Evolutionary conservation across 2,888 invertebrate genomes (phyloP).

Genomic region (Iphiclides podalirius): DNA sequence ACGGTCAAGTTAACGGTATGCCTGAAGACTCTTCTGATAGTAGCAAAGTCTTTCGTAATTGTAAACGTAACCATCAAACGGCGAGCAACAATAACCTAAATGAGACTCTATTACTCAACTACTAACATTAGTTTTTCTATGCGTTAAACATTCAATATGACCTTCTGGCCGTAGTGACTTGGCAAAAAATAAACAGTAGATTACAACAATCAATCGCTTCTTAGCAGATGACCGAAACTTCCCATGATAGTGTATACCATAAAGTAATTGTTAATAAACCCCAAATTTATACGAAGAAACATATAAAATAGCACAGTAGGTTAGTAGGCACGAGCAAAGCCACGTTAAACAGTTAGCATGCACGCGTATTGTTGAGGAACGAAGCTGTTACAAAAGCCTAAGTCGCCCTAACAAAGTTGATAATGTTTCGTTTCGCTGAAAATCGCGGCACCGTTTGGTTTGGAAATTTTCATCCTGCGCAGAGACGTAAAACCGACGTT

Average conservation of each 20-base stretch:
- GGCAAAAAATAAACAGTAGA: slow-evolving; percentile 77
- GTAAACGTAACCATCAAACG: slow-evolving; percentile 2
- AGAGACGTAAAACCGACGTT: slow-evolving; percentile 24
- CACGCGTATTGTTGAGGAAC: slow-evolving; percentile 44
- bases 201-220: no score
- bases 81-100: not conserved
- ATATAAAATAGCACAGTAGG: no score
- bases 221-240: no score
- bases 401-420: slow-evolving; percentile 46
- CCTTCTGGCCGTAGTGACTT: slow-evolving; percentile 35
- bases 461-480: slow-evolving; percentile 27
- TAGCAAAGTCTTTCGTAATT: slow-evolving; percentile 44
- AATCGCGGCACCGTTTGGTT: slow-evolving; percentile 40
- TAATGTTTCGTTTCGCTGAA: slow-evolving; percentile 49
- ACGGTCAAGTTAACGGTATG: slow-evolving; percentile 67
- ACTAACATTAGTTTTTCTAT: slow-evolving; percentile 2
- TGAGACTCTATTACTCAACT: not conserved
- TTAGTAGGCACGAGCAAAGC: slow-evolving; percentile 68
- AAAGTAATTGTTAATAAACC: slow-evolving; percentile 49
- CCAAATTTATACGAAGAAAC: slow-evolving; percentile 32
- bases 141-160: slow-evolving; percentile 10
- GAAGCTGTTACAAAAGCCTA: slow-evolving; percentile 60
- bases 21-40: slow-evolving; percentile 70
- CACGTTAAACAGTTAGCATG: slow-evolving; percentile 70
- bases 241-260: no score